These are phyloP conservation scores for Oenanthe oenanthe DNA, from an alignment of 2,113 vertebrate species.

Conservation along the genomic window DNA sequence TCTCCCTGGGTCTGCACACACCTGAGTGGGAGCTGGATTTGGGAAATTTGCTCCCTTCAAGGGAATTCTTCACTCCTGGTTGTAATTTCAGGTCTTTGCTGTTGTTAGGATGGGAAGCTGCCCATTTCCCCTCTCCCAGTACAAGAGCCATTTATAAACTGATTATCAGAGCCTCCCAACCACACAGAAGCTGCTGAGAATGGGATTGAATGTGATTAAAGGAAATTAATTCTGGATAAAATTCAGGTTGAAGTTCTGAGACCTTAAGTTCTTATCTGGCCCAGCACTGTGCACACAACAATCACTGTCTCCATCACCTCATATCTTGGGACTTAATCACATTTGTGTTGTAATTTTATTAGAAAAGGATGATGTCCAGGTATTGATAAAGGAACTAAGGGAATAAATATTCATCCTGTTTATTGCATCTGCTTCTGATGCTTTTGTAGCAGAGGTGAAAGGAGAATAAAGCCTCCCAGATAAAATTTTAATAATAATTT, in stretches of 20 bases:
- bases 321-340: neutral
- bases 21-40: neutral
- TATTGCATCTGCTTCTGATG: conserved; percentile 3
- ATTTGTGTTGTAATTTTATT: conserved; percentile 10
- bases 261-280: neutral
- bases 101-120: neutral
- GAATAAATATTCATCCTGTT: conserved; percentile 48
- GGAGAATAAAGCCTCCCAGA: neutral
- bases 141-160: neutral
- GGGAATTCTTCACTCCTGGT: neutral
- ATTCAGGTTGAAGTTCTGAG: neutral
- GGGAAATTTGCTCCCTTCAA: neutral
- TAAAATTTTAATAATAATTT: neutral
- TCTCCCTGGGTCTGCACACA: neutral
- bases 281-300: neutral
- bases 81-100: neutral
- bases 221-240: conserved; percentile 59
- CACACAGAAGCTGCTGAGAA: neutral
- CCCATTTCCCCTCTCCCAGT: neutral
- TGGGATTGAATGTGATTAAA: conserved; percentile 3
- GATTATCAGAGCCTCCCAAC: neutral
- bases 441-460: neutral
- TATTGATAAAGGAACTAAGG: conserved; percentile 35
- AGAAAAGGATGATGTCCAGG: neutral
- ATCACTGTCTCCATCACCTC: neutral